Base-by-base conservation (phyloP, 2,113 vertebrate species). In the Probosciger aterrimus region DNA sequence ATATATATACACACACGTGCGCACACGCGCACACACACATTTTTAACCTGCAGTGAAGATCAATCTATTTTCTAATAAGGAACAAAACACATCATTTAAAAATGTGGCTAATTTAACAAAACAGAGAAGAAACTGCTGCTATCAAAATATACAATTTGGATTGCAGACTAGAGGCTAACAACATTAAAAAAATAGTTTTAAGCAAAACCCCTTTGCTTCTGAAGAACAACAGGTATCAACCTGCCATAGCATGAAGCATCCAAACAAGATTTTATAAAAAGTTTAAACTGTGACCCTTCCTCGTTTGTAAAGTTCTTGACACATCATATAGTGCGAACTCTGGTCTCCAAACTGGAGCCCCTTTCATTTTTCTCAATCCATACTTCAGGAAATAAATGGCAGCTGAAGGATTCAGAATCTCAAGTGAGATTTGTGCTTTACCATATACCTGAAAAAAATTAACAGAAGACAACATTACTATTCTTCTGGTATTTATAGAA, bases 361-460 rank as follows among this genome's bases (percentile, higher is more conserved):
- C 90, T 96, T 97, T 95, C 96, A 89, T 67, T 93, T 94, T 86
- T 95, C 98, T 97, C 95, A 95, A 98, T 98, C 96, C 97, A 95
- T 86, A 95, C 93, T 95, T 96, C 96, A 94, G 96, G 93, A 97
- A 98, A 95, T 90, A 97, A 97, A 94, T 91, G 94, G 93, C 90
- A 97, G 96, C 89, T 92, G 63, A 88, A 89, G 67, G 68, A 94
- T 95, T 99, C 98, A 99, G 98, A 99, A 99, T 97, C 99, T 98
- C 98, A 99, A 98, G 97, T 99, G 99, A 88, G 99, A 98, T 98
- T 99, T 99, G 98, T 99, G 99, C 97, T 99, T 99, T 90, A 99
- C 99, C 99, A 99, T 99, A 97, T 99, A 99, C 98, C 99, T 99
- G 98, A 24, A 95, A 94, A 88, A 83, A 82, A 65, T 18, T 7